Base-by-base conservation (phyloP, 2,888 invertebrate species). In the Clostera curtula region DNA sequence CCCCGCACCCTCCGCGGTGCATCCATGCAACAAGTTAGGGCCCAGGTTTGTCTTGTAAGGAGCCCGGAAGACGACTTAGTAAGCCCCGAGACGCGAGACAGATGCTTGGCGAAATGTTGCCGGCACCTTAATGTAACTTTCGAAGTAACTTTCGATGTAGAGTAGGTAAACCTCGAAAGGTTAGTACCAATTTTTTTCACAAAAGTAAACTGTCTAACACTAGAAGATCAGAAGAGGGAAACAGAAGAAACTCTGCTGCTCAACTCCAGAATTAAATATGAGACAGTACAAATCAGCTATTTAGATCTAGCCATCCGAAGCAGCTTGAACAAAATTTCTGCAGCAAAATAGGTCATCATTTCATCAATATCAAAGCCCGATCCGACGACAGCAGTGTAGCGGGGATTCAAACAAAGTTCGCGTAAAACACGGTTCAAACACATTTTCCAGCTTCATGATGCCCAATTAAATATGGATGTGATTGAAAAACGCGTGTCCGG, bases 401-500 rank as follows among this genome's bases (percentile, higher is more conserved):
- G 49, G 48, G n/a, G 55, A 59, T 59, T 57, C 61, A 61, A 64
- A 68, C 61, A 60, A 66, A 72, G 62, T 64, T 65, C 59, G 54
- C 58, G 62, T 73, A 67, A 73, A 77, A 73, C 70, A 71, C 61
- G 65, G 68, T 70, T 65, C 67, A 69, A 73, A 80, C 66, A 79
- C 66, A 79, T 77, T 82, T 80, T 70, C 66, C 73, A 73, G 79
- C 69, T 67, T 72, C 67, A 71, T 71, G 79, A 77, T 76, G 79
- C 77, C 80, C 83, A 83, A 83, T 83, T 83, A 83, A 83, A 82
- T 83, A 83, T 82, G 83, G 79, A 83, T 83, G 80, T 80, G 83
- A 83, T 83, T 80, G 83, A 83, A 83, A 83, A 83, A 83, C 83
- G 83, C 82, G 82, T 82, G 83, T 82, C 83, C 82, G 76, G 80